Conservation (phyloP, 2,888 invertebrate species). For the Drosophila neonasuta region DNA sequence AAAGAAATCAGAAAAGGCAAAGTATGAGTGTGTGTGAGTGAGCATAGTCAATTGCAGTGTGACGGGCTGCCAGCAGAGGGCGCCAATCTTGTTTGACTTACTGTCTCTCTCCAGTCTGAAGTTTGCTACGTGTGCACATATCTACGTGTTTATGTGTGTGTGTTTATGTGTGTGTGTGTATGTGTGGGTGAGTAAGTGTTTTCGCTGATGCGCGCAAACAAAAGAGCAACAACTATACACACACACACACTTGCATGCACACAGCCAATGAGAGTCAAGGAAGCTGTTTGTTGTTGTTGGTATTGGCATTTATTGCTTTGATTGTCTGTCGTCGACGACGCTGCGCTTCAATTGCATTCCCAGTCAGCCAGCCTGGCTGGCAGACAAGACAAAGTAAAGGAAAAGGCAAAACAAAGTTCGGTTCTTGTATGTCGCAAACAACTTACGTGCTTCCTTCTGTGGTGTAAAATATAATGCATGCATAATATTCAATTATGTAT, state of each 20-base stretch:
- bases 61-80: constrained; percentile 18
- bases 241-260: constrained; percentile 7
- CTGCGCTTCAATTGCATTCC: constrained; percentile 51
- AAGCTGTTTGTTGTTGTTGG: constrained; percentile 37
- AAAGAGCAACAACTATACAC: constrained; percentile 55
- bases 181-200: constrained; percentile 38
- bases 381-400: constrained; percentile 36
- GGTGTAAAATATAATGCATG: constrained; percentile 13
- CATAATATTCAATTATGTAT: constrained; percentile 6
- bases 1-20: constrained; percentile 52
- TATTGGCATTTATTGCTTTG: constrained; percentile 43
- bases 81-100: constrained; percentile 61
- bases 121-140: constrained; percentile 14
- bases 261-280: constrained; percentile 41
- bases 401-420: constrained; percentile 22
- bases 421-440: constrained; percentile 25
- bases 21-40: constrained; percentile 10
- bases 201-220: constrained; percentile 47
- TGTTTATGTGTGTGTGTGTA: constrained; percentile 10
- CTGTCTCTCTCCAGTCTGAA: constrained; percentile 52
- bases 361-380: constrained; percentile 28
- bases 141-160: constrained; percentile 3
- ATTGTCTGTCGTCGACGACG: constrained; percentile 30
- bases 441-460: constrained; percentile 9
- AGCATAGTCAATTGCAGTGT: constrained; percentile 32